Evolutionary conservation across 2,888 invertebrate genomes (phyloP).

Genomic region (Neelides folsomi): DNA sequence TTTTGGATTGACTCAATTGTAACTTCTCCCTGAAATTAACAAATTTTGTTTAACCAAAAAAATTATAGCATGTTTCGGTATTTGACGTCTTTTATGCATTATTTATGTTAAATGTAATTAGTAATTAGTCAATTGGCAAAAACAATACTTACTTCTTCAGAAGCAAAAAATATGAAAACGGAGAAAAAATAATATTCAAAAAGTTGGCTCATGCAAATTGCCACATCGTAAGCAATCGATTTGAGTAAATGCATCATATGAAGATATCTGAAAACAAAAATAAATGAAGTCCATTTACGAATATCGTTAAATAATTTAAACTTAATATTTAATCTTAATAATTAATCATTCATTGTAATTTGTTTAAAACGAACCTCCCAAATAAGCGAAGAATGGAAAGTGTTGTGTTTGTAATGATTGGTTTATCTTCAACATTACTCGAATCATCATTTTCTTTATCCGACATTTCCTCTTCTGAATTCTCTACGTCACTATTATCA

Average conservation of each 20-base stretch:
- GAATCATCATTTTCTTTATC: conserved; percentile 8
- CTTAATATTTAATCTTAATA: neutral
- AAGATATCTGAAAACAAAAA: conserved; percentile 69
- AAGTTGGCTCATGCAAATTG: conserved; percentile 78
- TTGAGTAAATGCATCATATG: conserved; percentile 81
- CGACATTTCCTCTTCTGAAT: conserved; percentile 10
- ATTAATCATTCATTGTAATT: neutral
- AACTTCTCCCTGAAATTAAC: conserved; percentile 18
- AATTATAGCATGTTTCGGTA: no score
- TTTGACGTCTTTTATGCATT: no score
- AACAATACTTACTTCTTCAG: conserved; percentile 42
- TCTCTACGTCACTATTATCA: conserved; percentile 7
- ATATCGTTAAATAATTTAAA: neutral
- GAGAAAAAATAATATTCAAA: conserved; percentile 87
- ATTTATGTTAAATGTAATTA: no score
- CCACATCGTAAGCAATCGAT: conserved; percentile 79
- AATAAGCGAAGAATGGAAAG: conserved; percentile 75
- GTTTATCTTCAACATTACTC: conserved; percentile 5
- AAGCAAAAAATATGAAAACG: conserved; percentile 72
- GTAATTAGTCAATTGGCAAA: neutral
- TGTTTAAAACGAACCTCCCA: conserved; percentile 44
- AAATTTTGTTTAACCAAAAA: no score
- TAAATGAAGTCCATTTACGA: conserved; percentile 19
- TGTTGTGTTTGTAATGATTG: conserved; percentile 78
- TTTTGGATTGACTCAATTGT: conserved; percentile 29